Base-by-base conservation (phyloP, 2,113 vertebrate genomes). In the Monarcha castaneiventris region DNA sequence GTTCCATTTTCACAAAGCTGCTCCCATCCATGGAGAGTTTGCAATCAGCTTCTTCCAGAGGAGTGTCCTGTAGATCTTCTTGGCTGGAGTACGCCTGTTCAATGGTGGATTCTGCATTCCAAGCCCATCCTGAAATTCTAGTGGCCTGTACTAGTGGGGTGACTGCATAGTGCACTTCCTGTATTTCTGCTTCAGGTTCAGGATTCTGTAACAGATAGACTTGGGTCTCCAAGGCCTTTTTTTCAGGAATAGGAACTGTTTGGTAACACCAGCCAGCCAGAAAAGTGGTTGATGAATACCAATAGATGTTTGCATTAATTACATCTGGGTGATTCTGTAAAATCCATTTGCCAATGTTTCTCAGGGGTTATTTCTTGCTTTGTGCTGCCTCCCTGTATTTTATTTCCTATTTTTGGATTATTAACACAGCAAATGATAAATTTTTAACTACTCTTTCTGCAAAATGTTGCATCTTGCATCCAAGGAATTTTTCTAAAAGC, bases 41-140 rank as follows among this genome's bases (percentile, higher is more conserved):
- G 33, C 56, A 8, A 0, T 9, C 58, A 46, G 11, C 58, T 9
- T 4, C 33, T 9, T 6, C 48, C 58, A 33, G 35, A 41, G 39
- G 7, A 22, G 23, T 1, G 15, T 30, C 51, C 51, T 30, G 51
- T 8, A 7, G 29, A 25, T 20, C 29, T 5, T 6, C 21, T 1
- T 7, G 29, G 0, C 49, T 10, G 51, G 46, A 32, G 16, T 1
- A 3, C 55, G 2, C 11, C 23, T 15, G 18, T 3, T 16, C 51
- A 10, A 1, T 0, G 9, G 7, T 29, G 8, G n/a, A 3, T 64
- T 56, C 82, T 74, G 69, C 41, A 13, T n/a, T 4, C 59, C 41
- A 7, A 48, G 16, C 51, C 51, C 51, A 20, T 3, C 29, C n/a
- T 39, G 69, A 33, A 46, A 18, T n/a, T 46, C 63, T 25, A 6